Conservation (phyloP, 2,113 vertebrate genomes). For the Irena cyanogastra region DNA sequence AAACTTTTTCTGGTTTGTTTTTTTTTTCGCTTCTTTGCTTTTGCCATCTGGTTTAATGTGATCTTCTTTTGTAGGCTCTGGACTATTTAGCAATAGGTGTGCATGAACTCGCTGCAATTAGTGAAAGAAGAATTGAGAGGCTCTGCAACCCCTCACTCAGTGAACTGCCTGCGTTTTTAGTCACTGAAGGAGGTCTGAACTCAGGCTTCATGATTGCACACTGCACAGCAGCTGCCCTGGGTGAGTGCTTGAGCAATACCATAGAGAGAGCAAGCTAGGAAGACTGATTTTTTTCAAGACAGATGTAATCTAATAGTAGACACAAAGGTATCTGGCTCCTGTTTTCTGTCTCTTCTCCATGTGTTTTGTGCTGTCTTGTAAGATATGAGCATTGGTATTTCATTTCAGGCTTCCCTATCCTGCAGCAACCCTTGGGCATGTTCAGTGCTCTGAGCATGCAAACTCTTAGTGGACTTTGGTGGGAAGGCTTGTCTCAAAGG, state of each 20-base stretch:
- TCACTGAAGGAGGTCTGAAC: constrained; percentile 95
- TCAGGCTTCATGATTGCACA: constrained; percentile 99
- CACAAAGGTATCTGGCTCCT: background rate
- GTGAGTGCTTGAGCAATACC: constrained; percentile 66
- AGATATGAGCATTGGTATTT: background rate
- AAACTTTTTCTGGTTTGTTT: background rate
- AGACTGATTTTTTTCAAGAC: background rate
- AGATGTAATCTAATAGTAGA: background rate
- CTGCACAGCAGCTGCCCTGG: constrained; percentile 92
- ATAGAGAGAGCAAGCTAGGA: background rate
- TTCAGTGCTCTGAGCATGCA: background rate
- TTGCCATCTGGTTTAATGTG: background rate
- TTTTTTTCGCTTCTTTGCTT: background rate
- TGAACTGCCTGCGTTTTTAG: constrained; percentile 92
- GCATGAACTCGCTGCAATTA: constrained; percentile 94
- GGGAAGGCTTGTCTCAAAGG: background rate
- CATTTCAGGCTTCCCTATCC: background rate
- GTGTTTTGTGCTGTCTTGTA: background rate
- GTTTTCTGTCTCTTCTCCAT: background rate
- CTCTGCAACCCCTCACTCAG: constrained; percentile 96
- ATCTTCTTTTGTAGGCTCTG: constrained; percentile 75
- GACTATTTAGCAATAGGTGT: constrained; percentile 90
- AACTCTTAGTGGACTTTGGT: background rate
- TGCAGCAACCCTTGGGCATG: background rate
- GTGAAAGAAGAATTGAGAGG: constrained; percentile 93